Base-by-base conservation (phyloP, 2,113 vertebrate genomes). In the Megatriorchis doriae region DNA sequence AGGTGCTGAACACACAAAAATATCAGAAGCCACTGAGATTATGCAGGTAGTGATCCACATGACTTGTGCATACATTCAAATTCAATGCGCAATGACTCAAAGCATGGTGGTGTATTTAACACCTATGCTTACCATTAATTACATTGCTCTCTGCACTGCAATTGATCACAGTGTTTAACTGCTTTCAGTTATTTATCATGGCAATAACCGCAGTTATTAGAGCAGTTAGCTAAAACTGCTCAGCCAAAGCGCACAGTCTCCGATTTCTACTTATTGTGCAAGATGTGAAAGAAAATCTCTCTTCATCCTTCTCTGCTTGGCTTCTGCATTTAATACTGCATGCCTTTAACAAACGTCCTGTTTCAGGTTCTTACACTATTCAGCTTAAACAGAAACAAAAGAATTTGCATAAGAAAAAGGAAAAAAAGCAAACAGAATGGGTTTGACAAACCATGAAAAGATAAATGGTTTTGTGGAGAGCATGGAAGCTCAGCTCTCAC, bases 1-100 rank as follows among this genome's bases (percentile, higher is more conserved):
- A 26, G 61, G 34, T 6, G 62, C 40, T 22, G 20, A 9, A 40
- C 18, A 9, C 47, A 53, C 25, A 32, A 18, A 79, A 53, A 7
- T 0, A 6, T 1, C 25, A 12, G 17, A 27, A 70, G 38, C 7
- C 23, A 11, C n/a, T 2, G 45, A n/a, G 38, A 38, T 22, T 2
- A 6, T 5, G 42, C 52, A 42, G 58, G n/a, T 3, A 2, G 31
- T 1, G 65, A 82, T 3, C 42, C 50, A 6, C 27, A 0, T 1
- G 29, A 14, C 27, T 43, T 7, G 11, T 7, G 18, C 13, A 2
- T 3, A 7, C 16, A 11, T 23, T 22, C 3, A 1, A 8, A 42
- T 21, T 2, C 9, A 7, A 6, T 2, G n/a, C 55, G 34, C 14
- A 14, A 0, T 4, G 11, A 25, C 70, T 50, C 13, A 4, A 36